These are phyloP conservation scores for Psammodynastes pulverulentus DNA, from an alignment of 2,113 vertebrate genomes.

Conservation along the genomic window DNA sequence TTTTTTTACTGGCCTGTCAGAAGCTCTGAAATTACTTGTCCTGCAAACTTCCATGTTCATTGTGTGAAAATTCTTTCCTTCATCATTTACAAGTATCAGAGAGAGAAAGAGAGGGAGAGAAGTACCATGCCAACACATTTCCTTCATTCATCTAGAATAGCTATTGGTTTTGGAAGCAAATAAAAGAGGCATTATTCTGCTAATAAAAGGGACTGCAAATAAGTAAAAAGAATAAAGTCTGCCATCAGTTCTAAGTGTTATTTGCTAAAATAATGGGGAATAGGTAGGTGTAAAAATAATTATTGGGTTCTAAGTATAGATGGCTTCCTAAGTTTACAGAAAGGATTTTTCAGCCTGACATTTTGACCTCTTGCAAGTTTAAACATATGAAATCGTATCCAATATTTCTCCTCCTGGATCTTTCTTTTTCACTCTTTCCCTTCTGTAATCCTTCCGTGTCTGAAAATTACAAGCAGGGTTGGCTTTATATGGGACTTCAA, in stretches of 20 bases:
- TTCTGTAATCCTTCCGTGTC: not conserved
- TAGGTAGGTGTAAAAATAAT: not conserved
- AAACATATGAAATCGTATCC: not conserved
- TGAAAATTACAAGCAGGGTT: not conserved
- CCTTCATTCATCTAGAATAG: conserved; percentile 53
- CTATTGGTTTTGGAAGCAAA: conserved; percentile 59
- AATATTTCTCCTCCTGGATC: not conserved
- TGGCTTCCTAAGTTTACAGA: not conserved
- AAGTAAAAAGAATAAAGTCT: conserved; percentile 16
- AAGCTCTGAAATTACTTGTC: conserved; percentile 68
- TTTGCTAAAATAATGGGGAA: not conserved
- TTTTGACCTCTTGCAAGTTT: not conserved
- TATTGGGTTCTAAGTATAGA: not conserved
- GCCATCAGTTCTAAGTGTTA: not conserved
- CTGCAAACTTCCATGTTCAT: conserved; percentile 66
- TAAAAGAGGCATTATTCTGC: conserved; percentile 27
- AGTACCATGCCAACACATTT: conserved; percentile 22
- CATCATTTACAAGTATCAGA: conserved; percentile 45
- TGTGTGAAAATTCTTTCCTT: conserved; percentile 60
- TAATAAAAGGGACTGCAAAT: conserved; percentile 10
- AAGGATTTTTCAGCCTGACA: not conserved
- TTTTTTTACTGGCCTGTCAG: conserved; percentile 46
- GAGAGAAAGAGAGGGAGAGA: not conserved
- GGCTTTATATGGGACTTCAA: not conserved
- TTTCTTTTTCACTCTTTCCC: not conserved